phyloP scores from a whole-genome alignment of 2,797 vertebrate genomes.

The Squalus acanthias region DNA sequence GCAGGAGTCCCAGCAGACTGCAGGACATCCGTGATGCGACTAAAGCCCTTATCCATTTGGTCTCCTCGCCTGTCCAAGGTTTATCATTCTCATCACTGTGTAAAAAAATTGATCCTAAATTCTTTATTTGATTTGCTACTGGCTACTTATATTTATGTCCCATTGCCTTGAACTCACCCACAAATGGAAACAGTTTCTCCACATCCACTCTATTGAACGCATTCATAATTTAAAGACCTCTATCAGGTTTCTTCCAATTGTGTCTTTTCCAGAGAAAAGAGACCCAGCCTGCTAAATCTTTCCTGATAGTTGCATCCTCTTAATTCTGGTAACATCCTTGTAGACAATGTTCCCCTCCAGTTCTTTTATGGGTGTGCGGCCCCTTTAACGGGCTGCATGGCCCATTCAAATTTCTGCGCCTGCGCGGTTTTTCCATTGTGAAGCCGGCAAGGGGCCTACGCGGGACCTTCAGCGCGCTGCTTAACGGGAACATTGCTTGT shows the following conservation, averaged over 20 bases:
- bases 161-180: background rate
- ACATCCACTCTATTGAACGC: background rate
- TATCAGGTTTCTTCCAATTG: background rate
- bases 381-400: too few species aligned
- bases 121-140: background rate
- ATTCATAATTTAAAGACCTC: background rate
- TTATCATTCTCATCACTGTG: background rate
- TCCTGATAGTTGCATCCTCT: background rate
- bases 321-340: background rate
- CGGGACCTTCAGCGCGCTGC: too few species aligned
- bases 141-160: too few species aligned
- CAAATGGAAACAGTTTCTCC: background rate
- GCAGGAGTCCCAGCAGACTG: background rate
- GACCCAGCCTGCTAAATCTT: background rate
- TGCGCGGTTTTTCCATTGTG: too few species aligned
- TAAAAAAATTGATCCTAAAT: background rate
- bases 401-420: too few species aligned
- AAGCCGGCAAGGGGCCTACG: too few species aligned
- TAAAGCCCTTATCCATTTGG: background rate
- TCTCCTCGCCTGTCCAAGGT: background rate
- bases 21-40: background rate
- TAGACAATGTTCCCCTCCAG: too few species aligned
- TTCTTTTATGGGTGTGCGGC: too few species aligned
- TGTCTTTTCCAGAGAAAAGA: background rate
- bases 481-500: too few species aligned